Percentiles rank a stretch among this genome's conserved stretches.
These are phyloP conservation scores for Sphenopsis melanotis DNA, from an alignment of 2,797 vertebrate genomes.

Conservation along the genomic window DNA sequence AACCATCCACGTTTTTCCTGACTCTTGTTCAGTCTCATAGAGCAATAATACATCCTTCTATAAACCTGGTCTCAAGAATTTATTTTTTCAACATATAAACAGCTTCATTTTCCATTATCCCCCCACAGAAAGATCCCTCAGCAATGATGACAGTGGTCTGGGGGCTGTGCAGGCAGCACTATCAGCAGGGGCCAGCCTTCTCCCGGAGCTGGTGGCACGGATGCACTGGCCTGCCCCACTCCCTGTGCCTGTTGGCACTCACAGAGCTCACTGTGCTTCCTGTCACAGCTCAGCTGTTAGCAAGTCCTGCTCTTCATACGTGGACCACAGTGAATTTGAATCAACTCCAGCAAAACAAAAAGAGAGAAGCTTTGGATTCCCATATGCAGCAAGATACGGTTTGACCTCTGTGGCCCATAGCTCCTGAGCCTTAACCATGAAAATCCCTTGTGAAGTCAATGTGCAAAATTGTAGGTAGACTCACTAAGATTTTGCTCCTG, in stretches of 20 bases:
- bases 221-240: not conserved
- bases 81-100: not conserved
- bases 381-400: not conserved
- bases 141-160: not conserved
- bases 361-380: not conserved
- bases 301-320: constrained; percentile 29
- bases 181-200: not conserved
- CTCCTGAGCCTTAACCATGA: not conserved
- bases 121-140: not conserved
- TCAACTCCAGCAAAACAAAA: not conserved
- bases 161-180: not conserved
- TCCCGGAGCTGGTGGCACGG: not conserved
- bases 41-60: not conserved
- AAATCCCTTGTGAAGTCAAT: not conserved
- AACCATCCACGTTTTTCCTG: not conserved
- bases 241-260: not conserved
- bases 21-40: rapidly evolving
- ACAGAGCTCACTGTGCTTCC: not conserved
- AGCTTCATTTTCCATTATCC: not conserved
- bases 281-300: not conserved
- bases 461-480: not conserved
- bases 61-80: not conserved
- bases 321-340: constrained; percentile 22
- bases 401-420: not conserved
- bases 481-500: not conserved